Evolutionary conservation across 2,888 invertebrate species (phyloP), one percentile per base, ranked within the genome.

Genomic region (Catocala nupta): DNA sequence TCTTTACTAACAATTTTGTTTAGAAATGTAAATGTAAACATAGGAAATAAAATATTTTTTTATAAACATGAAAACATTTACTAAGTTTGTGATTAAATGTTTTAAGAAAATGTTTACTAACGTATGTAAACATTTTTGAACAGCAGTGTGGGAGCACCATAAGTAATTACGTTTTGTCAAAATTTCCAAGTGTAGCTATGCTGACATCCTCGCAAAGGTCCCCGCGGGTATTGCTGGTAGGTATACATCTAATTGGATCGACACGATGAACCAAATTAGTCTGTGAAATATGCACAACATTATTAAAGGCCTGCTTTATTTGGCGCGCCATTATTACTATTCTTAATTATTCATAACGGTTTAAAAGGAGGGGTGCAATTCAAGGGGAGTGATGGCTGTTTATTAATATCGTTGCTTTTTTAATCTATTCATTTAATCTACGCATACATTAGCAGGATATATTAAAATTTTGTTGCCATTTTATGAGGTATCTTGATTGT

Each of bases 271-370:
- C 81, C 69, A 87, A 89, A 91, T 92, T 91, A 90, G 88, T 83
- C 82, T 69, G 84, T 91, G 75, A 90, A 92, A 90, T 91, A 92
- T 91, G 86, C 87, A 90, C 83, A 86, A 75, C 78, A 78, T 87
- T 87, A 87, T 84, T 79, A 80, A 81, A 76, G 81, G 78, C 61
- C 75, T 78, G 81, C 77, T 78, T 81, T 81, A 84, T 83, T 83
- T 77, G 78, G 68, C 60, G 51, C 71, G 68, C 75, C 68, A 81
- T 86, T 86, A 86, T 82, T 81, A 82, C 78, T 78, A 77, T 79
- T 79, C 81, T 85, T 87, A 84, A 87, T 86, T 84, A 88, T 86
- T 83, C 80, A 84, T 80, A 72, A 72, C 65, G 57, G 59, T 61
- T 50, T 39, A 34, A 54, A 55, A 63, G 53, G 70, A 65, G 72